Percentiles rank a stretch among this genome's conserved stretches.
phyloP scores from a whole-genome alignment of 2,113 vertebrate species.

The Bubo bubo region DNA sequence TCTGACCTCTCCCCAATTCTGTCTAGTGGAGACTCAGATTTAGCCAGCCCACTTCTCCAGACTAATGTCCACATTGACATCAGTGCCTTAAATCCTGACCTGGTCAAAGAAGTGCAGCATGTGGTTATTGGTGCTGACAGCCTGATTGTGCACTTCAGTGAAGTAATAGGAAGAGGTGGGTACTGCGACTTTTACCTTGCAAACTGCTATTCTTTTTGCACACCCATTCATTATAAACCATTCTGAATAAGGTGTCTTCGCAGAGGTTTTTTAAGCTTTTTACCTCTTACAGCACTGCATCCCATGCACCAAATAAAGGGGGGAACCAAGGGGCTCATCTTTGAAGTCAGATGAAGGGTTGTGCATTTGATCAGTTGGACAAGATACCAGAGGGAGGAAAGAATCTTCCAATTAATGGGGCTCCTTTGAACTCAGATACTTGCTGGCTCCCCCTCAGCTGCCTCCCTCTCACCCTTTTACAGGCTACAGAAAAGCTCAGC shows the following conservation, averaged over 20 bases:
- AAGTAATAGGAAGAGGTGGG: conserved; percentile 97
- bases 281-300: not conserved
- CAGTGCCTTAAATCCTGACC: conserved; percentile 89
- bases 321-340: not conserved
- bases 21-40: conserved; percentile 86
- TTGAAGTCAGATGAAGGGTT: not conserved
- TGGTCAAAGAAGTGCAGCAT: conserved; percentile 94
- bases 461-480: not conserved
- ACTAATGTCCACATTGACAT: conserved; percentile 90
- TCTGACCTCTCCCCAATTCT: conserved; percentile 89
- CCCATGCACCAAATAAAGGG: not conserved
- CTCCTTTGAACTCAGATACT: not conserved
- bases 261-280: not conserved
- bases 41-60: conserved; percentile 90
- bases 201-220: not conserved
- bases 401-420: not conserved
- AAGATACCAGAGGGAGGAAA: not conserved
- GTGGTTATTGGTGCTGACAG: conserved; percentile 91
- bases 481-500: not conserved
- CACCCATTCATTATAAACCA: not conserved
- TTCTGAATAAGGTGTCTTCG: not conserved
- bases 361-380: not conserved
- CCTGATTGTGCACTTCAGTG: conserved; percentile 90
- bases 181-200: conserved; percentile 4
- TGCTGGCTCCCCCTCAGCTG: not conserved